Base-by-base conservation (phyloP, 2,888 invertebrate species). In the Drosophila histrio region DNA sequence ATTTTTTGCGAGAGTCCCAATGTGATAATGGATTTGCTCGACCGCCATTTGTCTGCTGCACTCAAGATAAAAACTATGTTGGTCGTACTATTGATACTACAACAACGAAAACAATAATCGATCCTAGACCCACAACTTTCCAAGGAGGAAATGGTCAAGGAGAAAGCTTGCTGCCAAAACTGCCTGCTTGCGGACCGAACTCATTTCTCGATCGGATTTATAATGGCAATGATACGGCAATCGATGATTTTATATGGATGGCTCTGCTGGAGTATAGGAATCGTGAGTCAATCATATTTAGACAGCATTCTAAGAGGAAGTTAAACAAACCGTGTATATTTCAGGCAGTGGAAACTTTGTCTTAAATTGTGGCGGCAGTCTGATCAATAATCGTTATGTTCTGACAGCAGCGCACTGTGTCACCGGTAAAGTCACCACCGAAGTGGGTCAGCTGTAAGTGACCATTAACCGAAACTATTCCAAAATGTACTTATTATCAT, bases 221-320 rank as follows among this genome's bases (percentile, higher is more conserved):
- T 41, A 95, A 95, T 13, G 95, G 95, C 13, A 92, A 92, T 28
- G 87, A 90, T 36, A 93, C 95, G 0, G 93, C 93, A 0, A 79
- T 95, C 1, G 94, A 94, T 73, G 95, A 95, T 72, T 95, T 94
- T 78, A 94, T 94, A 0, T 95, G 95, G 95, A 94, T 95, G 94
- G 93, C 92, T 0, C 90, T 95, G n/a, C 79, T 95, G 7, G 93
- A 94, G 89, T 95, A 95, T 83, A 92, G 93, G 64, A 93, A 93
- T 92, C 93, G 95, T 95, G 91, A 91, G 93, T 89, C 3, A 15
- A 28, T 9, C 24, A 9, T 19, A 9, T 15, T 3, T n/a, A 7
- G 1, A 36, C 1, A 7, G 8, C 2, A 6, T n/a, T 13, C 9
- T 1, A 15, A 2, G 1, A 24, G 2, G 3, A 22, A 5, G 0